A percentile compares a stretch with the other conserved stretches of the same genome.
Conservation (phyloP, 2,888 invertebrate genomes). For the Pristionchus arcanus region DNA sequence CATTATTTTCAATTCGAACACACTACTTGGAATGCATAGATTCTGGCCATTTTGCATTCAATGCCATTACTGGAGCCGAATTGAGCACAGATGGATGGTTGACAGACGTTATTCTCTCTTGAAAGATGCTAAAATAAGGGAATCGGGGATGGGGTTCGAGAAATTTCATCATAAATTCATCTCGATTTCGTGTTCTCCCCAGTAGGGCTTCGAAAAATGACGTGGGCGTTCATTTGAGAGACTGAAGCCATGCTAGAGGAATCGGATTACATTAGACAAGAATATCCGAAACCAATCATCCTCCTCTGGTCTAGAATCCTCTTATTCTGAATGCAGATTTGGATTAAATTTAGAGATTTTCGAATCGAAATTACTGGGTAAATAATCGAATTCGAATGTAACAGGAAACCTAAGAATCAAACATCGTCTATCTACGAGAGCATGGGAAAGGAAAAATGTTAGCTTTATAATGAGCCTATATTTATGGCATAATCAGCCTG, state of each 20-base stretch:
- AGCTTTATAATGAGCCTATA: neutral
- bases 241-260: neutral
- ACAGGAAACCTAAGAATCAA: too few species aligned
- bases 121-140: too few species aligned
- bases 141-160: neutral
- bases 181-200: neutral
- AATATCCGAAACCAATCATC: constrained; percentile 5
- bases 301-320: neutral
- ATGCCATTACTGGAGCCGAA: neutral
- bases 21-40: too few species aligned
- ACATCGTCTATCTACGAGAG: too few species aligned
- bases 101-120: neutral
- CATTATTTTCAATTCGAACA: too few species aligned
- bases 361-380: too few species aligned
- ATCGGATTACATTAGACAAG: constrained; percentile 32
- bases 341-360: too few species aligned
- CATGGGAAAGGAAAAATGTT: neutral
- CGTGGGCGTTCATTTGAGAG: neutral
- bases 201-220: neutral
- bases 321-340: neutral
- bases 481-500: neutral
- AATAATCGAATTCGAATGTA: too few species aligned
- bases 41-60: neutral
- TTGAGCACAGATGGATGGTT: neutral
- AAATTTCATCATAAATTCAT: neutral